Base-by-base conservation (phyloP, 2,113 vertebrate genomes). In the Epinephelus fuscoguttatus region DNA sequence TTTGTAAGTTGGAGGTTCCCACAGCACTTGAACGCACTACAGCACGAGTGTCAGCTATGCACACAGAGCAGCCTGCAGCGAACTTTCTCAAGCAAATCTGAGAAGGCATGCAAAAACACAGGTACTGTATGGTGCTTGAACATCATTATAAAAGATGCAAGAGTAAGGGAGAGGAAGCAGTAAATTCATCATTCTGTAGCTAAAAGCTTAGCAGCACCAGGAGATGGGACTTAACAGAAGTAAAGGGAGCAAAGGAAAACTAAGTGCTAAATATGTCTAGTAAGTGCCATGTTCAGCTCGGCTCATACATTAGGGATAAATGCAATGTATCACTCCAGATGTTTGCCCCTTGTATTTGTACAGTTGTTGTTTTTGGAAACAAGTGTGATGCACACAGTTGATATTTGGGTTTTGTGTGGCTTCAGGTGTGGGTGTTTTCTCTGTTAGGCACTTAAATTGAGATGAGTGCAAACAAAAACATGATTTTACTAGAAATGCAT, bases 11-110 rank as follows among this genome's bases (percentile, higher is more conserved):
- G 3, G n/a, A 80, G 75, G 45, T 63, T 77, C 52, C 77, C 59
- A 42, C 14, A 70, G 81, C 37, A 56, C 73, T 79, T n/a, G 73
- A 86, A 81, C 33, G 47, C 82, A 80, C 70, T n/a, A 21, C 59
- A 70, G 82, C 73, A 74, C 67, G 74, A 71, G 78, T 82, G 86
- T 82, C 78, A 82, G 61, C 45, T 21, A 47, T 42, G 14, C 77
- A 64, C 71, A 66, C 47, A 30, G 57, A 74, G 81, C 76, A 70
- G 78, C 84, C 69, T 78, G 72, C 78, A 88, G 85, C 53, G 1
- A 88, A 75, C 59, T 50, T 74, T 74, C 70, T 77, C 68, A 78
- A 45, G 30, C 33, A 2, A 80, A 81, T 69, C 70, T 17, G 21
- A 72, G 63, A 64, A 80, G 75, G 67, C 66, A 60, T 63, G 70